Base-by-base conservation (phyloP, 2,888 invertebrate species). In the Bombyx huttoni region DNA sequence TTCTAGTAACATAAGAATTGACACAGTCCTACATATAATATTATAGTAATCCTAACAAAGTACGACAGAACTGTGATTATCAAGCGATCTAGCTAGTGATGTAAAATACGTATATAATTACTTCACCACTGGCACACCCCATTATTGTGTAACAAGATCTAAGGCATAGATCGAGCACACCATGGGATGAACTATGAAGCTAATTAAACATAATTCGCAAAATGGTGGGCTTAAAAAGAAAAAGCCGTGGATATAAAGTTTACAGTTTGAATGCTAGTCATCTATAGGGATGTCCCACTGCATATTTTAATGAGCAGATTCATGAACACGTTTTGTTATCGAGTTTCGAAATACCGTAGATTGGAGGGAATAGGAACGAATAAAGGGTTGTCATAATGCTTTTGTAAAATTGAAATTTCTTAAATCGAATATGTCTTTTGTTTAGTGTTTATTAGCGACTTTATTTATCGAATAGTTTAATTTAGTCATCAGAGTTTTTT, bases 1-100 rank as follows among this genome's bases (percentile, higher is more conserved):
- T 90, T 91, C 91, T 91, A 90, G 89, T 82, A 87, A 79, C 75
- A 89, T 82, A 89, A 91, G 91, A 91, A 91, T 89, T 89, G 91
- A 91, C 91, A 89, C 90, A 91, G 90, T 91, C 91, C 87, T 82
- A 73, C 84, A 76, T 24, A n/a, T n/a, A 65, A 70, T 81, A 78
- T 73, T 73, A 83, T 82, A 78, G 80, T 73, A 82, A 78, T 81
- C 68, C 71, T 70, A 73, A 75, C 68, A 64, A 65, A 70, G 64
- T 64, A 59, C 58, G 58, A 63, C 61, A 53, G 51, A 54, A 54
- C 58, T 50, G 56, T 63, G 70, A 72, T 71, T 76, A 74, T 62
- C 61, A 75, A 79, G 78, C 80, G 66, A 69, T 73, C 65, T 75
- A 74, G 71, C 76, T 70, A 81, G 74, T 61, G 64, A 75, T 72